A percentile compares a stretch with the other conserved stretches of the same genome.
Evolutionary conservation across 2,113 vertebrate species (phyloP).

Genomic region (Cygnus atratus): DNA sequence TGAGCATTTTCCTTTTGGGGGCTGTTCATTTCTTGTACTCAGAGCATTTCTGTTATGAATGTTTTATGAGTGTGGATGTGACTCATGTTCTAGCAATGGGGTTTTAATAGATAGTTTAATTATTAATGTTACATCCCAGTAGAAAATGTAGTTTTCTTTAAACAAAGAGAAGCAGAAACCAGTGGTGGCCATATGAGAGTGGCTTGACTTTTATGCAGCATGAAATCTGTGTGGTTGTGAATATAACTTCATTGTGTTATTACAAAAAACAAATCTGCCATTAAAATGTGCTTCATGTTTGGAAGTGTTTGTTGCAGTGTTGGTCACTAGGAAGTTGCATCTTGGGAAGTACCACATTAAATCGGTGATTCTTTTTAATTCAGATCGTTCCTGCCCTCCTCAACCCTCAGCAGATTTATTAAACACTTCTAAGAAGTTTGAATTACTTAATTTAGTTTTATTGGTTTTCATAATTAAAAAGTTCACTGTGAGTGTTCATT

Average conservation of each 20-base stretch:
- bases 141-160: slow-evolving; percentile 53
- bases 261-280: neutral
- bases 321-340: neutral
- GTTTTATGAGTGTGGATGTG: slow-evolving; percentile 66
- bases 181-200: neutral
- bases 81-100: slow-evolving; percentile 50
- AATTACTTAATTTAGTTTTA: neutral
- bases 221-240: neutral
- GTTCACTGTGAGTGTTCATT: neutral
- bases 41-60: slow-evolving; percentile 46
- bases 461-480: neutral
- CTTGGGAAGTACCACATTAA: neutral
- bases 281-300: neutral
- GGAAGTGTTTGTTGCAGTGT: neutral
- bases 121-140: slow-evolving; percentile 61
- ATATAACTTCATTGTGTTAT: neutral
- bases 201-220: slow-evolving; percentile 5
- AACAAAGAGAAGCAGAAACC: slow-evolving; percentile 48
- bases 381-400: neutral
- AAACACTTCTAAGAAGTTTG: neutral
- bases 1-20: neutral
- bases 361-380: neutral
- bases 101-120: slow-evolving; percentile 68
- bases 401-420: neutral
- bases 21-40: slow-evolving; percentile 34